phyloP scores from a whole-genome alignment of 2,888 invertebrate genomes.

The Noctua comes region DNA sequence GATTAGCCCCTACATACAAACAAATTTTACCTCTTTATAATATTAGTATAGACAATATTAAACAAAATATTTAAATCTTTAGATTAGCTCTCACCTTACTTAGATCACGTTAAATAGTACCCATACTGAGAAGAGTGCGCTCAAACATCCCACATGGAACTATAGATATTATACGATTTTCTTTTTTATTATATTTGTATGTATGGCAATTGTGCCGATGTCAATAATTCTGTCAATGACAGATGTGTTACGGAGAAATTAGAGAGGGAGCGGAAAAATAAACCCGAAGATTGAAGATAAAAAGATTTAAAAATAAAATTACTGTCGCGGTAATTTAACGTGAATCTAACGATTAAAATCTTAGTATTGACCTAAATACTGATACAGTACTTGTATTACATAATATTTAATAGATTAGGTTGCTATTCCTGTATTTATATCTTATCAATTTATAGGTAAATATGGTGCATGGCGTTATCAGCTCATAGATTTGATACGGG shows the following conservation, averaged over 20 bases:
- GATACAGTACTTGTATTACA: constrained; percentile 21
- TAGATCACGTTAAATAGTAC: no score
- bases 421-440: constrained; percentile 23
- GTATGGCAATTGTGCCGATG: no score
- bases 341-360: background rate
- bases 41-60: no score
- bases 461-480: constrained; percentile 34
- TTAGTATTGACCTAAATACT: constrained; percentile 42
- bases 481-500: background rate
- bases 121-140: no score
- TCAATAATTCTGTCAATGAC: background rate
- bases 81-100: no score
- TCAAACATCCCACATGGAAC: no score
- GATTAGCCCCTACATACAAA: no score
- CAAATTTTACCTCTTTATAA: no score
- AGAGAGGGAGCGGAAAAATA: background rate
- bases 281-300: background rate
- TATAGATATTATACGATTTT: no score
- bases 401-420: constrained; percentile 41
- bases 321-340: background rate
- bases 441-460: constrained; percentile 31
- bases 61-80: no score
- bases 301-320: background rate
- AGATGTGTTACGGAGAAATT: background rate
- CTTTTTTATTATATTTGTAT: no score